phyloP scores from a whole-genome alignment of 2,888 invertebrate genomes.

The Tipula vernalis region DNA sequence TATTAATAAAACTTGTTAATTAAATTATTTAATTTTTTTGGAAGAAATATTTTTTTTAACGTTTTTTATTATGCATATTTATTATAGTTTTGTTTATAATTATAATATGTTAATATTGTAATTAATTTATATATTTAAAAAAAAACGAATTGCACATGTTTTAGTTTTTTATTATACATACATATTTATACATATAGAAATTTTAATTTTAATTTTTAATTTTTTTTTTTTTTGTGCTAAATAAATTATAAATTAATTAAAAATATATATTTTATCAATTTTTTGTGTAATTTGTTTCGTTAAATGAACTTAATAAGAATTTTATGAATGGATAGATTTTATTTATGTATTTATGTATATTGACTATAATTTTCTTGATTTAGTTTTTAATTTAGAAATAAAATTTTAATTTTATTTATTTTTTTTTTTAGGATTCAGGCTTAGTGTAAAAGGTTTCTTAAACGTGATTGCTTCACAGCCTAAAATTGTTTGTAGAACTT shows the following conservation, averaged over 20 bases:
- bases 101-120: neutral
- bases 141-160: neutral
- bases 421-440: neutral
- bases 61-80: too few relatives aligned
- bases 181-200: neutral
- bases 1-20: neutral
- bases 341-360: neutral
- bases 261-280: neutral
- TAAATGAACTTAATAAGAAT: neutral
- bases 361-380: neutral
- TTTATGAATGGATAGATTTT: neutral
- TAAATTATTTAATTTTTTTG: neutral
- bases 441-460: neutral
- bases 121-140: neutral
- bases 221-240: neutral
- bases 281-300: neutral
- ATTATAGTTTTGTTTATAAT: neutral
- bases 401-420: neutral
- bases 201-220: too few relatives aligned
- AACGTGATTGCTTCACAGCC: neutral
- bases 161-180: neutral
- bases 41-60: neutral
- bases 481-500: neutral
- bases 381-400: neutral
- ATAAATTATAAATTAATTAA: slow-evolving; percentile 4